Base-by-base conservation (phyloP, 2,113 vertebrate genomes). In the Epinephelus cyanopodus region DNA sequence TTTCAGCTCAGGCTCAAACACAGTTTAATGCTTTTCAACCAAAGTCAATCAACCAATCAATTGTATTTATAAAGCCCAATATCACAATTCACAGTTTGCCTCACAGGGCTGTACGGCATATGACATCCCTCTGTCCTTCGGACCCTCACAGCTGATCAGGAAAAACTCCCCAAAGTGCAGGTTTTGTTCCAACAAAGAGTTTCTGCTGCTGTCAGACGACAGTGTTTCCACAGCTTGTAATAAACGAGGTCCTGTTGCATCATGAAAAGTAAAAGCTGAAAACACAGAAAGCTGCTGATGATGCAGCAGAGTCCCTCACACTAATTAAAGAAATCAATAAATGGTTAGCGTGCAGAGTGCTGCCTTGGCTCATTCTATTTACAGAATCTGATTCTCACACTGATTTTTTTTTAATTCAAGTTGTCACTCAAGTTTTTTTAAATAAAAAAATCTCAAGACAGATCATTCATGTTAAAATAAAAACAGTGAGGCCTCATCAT, bases 281-380 rank as follows among this genome's bases (percentile, higher is more conserved):
- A 63, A 81, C 79, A 66, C 21, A 69, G 60, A 85, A 29, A 76
- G 62, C 45, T 82, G 73, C 81, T 74, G 74, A 68, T 81, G 14
- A 68, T 81, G 47, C 79, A 42, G 3, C 62, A 37, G 27, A 63
- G 52, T 27, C 63, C 18, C 45, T 56, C 29, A 42, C 56, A 81
- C 74, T 64, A 71, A 80, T 87, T 76, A 79, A 78, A 56, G 18
- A 25, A 77, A 84, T 82, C 85, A 57, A 85, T 90, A 83, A 57
- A 54, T 37, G 37, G 12, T 79, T 69, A 71, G 70, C 29, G 12
- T 6, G 3, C 56, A 54, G 67, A 83, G 66, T 54, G 71, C 65
- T 63, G 4, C 23, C 57, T 65, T 73, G 11, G 80, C 68, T 56
- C 9, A 23, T 37, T 23, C n/a, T 50, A 27, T 47, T 61, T 64